Percentiles rank a stretch among this genome's conserved stretches.
Conservation (phyloP, 1,140 invertebrate species). For the Pseudomyrmex flavicornis region DNA sequence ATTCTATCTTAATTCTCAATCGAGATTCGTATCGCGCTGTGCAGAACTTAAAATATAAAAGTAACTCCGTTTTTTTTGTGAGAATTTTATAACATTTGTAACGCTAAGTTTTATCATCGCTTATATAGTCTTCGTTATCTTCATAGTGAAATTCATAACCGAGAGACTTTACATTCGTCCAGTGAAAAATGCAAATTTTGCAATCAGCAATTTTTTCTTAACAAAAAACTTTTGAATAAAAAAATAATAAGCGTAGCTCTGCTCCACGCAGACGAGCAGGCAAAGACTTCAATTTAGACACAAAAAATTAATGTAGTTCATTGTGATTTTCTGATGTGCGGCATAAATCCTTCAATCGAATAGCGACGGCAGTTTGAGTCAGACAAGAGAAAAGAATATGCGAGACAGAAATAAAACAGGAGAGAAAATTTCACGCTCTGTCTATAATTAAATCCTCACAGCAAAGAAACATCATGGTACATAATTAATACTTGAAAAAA, state of each 20-base stretch:
- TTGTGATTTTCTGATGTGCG: slow-evolving; percentile 41
- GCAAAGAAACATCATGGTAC: neutral
- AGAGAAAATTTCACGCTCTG: neutral
- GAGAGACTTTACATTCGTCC: neutral
- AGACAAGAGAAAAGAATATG: neutral
- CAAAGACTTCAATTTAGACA: slow-evolving; percentile 37
- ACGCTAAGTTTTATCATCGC: too few relatives aligned
- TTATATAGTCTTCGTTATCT: too few relatives aligned
- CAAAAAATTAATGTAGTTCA: too few relatives aligned
- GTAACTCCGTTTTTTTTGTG: too few relatives aligned
- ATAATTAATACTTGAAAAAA: slow-evolving; percentile 9
- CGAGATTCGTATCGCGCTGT: too few relatives aligned
- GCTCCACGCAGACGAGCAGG: neutral
- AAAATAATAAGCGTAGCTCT: neutral
- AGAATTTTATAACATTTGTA: neutral
- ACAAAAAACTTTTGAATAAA: neutral
- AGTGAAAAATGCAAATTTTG: neutral
- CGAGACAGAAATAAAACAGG: neutral
- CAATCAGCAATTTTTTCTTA: neutral
- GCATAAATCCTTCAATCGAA: slow-evolving; percentile 67
- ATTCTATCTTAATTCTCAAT: too few relatives aligned
- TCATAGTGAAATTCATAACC: neutral
- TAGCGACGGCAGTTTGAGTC: neutral
- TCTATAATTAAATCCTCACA: slow-evolving; percentile 21
- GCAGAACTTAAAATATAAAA: too few relatives aligned